Percentiles rank a stretch among this genome's conserved stretches.
Evolutionary conservation across 2,888 invertebrate genomes (phyloP).

Genomic region (Lysandra bellargus): DNA sequence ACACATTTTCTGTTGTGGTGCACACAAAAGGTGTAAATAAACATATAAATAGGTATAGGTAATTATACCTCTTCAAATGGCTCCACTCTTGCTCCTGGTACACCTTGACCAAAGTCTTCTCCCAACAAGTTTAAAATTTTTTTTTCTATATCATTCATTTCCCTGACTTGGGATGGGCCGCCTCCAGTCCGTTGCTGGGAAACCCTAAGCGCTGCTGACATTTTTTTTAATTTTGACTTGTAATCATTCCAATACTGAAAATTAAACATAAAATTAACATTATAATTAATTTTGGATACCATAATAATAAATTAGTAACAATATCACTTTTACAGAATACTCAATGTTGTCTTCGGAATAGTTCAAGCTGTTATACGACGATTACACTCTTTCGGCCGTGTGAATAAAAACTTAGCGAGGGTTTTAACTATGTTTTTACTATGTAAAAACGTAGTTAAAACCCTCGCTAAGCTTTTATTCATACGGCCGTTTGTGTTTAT

Average conservation of each 20-base stretch:
- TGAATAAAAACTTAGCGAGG: too few species aligned
- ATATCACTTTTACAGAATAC: not conserved
- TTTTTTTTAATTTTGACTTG: conserved; percentile 14
- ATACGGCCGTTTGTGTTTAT: too few species aligned
- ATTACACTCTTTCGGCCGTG: too few species aligned
- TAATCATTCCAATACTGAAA: conserved; percentile 27
- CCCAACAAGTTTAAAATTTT: conserved; percentile 33
- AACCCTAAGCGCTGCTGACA: not conserved
- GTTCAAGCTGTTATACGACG: too few species aligned
- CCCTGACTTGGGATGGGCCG: not conserved
- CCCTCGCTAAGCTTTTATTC: too few species aligned
- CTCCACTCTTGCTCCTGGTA: conserved; percentile 19
- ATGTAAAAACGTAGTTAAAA: too few species aligned
- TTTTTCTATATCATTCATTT: conserved; percentile 24
- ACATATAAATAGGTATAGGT: not conserved
- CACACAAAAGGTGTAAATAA: not conserved
- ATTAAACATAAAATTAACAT: not conserved
- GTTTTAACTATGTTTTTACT: too few species aligned
- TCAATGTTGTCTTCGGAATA: not conserved
- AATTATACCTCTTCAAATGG: not conserved
- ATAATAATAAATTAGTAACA: not conserved
- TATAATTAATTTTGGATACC: not conserved
- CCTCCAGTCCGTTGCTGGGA: not conserved
- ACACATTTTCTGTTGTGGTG: not conserved
- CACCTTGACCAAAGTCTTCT: too few species aligned